Evolutionary conservation across 2,797 vertebrate genomes (phyloP).

Genomic region (Enoplosus armatus): DNA sequence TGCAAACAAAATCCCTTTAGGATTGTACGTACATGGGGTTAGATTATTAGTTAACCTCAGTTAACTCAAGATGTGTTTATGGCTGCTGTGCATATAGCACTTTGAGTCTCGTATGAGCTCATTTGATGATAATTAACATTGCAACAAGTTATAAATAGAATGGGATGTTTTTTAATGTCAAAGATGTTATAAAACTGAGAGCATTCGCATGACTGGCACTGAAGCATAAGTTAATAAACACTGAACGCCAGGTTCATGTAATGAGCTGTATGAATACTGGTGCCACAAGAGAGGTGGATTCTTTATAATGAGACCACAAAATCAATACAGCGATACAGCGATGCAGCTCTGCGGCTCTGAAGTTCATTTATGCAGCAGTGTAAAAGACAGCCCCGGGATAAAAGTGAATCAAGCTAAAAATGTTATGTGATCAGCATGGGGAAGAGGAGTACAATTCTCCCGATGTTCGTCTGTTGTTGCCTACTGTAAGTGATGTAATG

Average conservation of each 20-base stretch:
- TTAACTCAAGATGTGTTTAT: constrained; percentile 57
- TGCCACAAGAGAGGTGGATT: constrained; percentile 64
- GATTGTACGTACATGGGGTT: constrained; percentile 36
- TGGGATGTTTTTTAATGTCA: constrained; percentile 24
- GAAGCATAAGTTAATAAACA: constrained; percentile 49
- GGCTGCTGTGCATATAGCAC: constrained; percentile 21
- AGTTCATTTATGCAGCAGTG: constrained; percentile 62
- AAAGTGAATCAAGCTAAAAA: constrained; percentile 54
- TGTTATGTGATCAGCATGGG: constrained; percentile 43
- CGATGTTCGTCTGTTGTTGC: constrained; percentile 17
- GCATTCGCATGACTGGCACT: constrained; percentile 45
- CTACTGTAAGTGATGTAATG: constrained; percentile 54
- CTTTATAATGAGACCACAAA: constrained; percentile 68
- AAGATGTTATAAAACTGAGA: constrained; percentile 25
- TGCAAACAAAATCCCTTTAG: constrained; percentile 49
- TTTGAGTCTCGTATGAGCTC: constrained; percentile 1
- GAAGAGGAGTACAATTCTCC: constrained; percentile 40
- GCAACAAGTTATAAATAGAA: constrained; percentile 42
- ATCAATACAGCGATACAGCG: constrained; percentile 64
- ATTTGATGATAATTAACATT: constrained; percentile 19
- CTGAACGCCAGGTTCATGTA: constrained; percentile 70
- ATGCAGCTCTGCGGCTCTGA: constrained; percentile 31
- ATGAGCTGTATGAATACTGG: constrained; percentile 72
- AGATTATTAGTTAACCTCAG: constrained; percentile 58
- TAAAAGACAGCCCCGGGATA: constrained; percentile 51